Evolutionary conservation across 2,888 invertebrate species (phyloP), one percentile per base, ranked within the genome.

Genomic region (Aquatica leii): DNA sequence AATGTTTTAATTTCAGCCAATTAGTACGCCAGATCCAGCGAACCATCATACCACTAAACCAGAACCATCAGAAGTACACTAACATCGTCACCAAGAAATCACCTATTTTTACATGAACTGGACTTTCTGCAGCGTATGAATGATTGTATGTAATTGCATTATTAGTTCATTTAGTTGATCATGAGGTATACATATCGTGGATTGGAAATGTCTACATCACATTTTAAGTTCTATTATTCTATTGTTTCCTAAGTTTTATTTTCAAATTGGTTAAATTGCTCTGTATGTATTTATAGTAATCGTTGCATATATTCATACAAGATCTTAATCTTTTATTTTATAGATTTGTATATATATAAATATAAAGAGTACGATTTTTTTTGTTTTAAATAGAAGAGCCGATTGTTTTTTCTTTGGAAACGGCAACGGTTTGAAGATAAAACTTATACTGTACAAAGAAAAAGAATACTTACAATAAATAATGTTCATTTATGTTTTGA

Each of bases 61-160:
- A 82, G 92, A 92, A 85, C 89, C 90, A 81, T 91, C 92, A 78
- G 92, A 93, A 86, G 91, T 91, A 83, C 91, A 92, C 88, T 92
- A 87, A 84, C 82, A 76, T 68, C 59, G 54, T 41, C 49, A 59
- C 31, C 59, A 54, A 64, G 55, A 62, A 64, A 58, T 58, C 49
- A 63, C 62, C 66, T 62, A 59, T 62, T 59, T 66, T 66, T 62
- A 62, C 59, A 66, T 69, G 61, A 67, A 64, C 68, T 71, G 70
- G 69, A 71, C 71, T 57, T 65, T 48, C 48, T 60, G 60, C 60
- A 67, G 70, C 62, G 69, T 62, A 68, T 70, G 71, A 73, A 73
- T 73, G 71, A 65, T 66, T 69, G 65, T 66, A 66, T 66, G 66
- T 71, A 67, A 72, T 71, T 72, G 72, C 72, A 72, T 74, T 71